These are phyloP conservation scores for Megastigmus dorsalis DNA, from an alignment of 2,888 invertebrate species.

Conservation along the genomic window DNA sequence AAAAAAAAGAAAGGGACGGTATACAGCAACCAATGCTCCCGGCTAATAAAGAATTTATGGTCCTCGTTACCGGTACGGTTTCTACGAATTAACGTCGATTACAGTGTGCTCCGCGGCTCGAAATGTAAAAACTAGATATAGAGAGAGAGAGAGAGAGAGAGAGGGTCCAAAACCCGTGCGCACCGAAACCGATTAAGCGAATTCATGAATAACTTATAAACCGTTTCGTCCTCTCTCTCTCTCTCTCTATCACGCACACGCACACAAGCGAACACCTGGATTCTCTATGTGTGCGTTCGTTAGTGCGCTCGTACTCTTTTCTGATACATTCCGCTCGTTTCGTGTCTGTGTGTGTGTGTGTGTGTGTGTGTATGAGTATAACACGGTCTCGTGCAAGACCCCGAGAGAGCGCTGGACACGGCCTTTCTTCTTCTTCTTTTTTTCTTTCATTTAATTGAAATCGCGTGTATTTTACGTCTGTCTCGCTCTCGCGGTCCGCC, in stretches of 20 bases:
- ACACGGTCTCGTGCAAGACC: too few species aligned
- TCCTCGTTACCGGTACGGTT: conserved; percentile 72
- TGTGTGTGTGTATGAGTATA: too few species aligned
- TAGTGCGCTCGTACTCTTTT: conserved; percentile 40
- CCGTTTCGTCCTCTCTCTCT: conserved; percentile 21
- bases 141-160: too few species aligned
- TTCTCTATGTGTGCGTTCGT: too few species aligned
- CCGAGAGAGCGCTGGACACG: background rate
- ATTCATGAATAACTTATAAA: conserved; percentile 74
- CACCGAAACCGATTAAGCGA: conserved; percentile 72
- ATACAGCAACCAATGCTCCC: conserved; percentile 60
- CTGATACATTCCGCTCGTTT: background rate
- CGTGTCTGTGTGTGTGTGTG: too few species aligned
- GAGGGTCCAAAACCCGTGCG: conserved; percentile 55
- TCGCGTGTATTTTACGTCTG: too few species aligned
- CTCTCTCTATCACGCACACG: background rate
- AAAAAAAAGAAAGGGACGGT: conserved; percentile 52
- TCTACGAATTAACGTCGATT: conserved; percentile 74
- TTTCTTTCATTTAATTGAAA: background rate
- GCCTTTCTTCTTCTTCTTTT: background rate
- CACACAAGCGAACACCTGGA: background rate
- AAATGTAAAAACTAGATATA: conserved; percentile 65
- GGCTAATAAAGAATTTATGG: conserved; percentile 73
- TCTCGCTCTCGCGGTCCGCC: too few species aligned
- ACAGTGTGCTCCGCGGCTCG: conserved; percentile 61